Percentiles rank a stretch among this genome's conserved stretches.
Evolutionary conservation across 2,888 invertebrate genomes (phyloP).

Genomic region (Thelaira solivaga): DNA sequence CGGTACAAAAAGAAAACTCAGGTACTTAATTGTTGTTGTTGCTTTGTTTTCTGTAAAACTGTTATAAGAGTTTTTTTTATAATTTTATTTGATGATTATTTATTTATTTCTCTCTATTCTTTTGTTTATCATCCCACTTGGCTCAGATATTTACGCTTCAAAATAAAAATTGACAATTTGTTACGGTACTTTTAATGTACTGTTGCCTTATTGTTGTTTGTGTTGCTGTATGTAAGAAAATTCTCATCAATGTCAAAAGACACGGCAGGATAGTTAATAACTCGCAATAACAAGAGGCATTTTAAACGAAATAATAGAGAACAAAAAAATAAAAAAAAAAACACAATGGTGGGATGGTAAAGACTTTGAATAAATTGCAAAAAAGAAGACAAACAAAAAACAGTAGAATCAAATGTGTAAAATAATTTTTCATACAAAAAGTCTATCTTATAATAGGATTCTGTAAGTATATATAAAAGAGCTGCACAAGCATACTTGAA

Average conservation of each 20-base stretch:
- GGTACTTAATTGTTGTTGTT: too few species aligned
- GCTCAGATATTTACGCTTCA: background rate
- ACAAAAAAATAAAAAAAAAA: background rate
- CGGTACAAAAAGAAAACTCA: constrained; percentile 8
- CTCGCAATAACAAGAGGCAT: background rate
- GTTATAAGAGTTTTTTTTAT: constrained; percentile 29
- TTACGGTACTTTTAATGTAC: constrained; percentile 15
- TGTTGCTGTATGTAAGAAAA: constrained; percentile 3
- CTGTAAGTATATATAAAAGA: too few species aligned
- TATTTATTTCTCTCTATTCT: background rate
- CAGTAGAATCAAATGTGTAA: too few species aligned
- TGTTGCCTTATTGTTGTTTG: background rate
- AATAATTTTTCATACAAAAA: too few species aligned
- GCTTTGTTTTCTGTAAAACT: background rate
- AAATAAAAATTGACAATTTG: constrained; percentile 39
- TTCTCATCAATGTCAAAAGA: constrained; percentile 30
- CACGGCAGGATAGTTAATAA: background rate
- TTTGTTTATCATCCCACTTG: constrained; percentile 4
- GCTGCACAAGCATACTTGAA: too few species aligned
- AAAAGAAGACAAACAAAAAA: too few species aligned
- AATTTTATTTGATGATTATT: constrained; percentile 18
- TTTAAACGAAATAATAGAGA: background rate
- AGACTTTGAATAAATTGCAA: background rate
- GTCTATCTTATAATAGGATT: too few species aligned
- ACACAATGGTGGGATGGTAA: background rate